phyloP scores from a whole-genome alignment of 2,888 invertebrate species.

The Aricia artaxerxes region DNA sequence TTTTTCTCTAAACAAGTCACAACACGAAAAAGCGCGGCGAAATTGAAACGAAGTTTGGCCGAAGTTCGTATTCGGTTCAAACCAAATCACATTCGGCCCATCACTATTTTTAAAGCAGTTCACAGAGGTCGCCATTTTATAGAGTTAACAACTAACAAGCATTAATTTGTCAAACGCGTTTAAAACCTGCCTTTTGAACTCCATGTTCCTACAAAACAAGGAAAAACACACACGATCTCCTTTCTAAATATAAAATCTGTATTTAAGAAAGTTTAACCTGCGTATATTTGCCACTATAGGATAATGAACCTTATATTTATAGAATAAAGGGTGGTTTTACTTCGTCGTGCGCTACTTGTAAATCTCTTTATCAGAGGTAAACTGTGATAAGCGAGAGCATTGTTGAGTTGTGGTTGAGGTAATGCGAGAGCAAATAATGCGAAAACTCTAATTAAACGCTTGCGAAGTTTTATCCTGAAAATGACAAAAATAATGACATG shows the following conservation, averaged over 20 bases:
- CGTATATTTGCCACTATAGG: background rate
- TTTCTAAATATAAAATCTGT: conserved; percentile 22
- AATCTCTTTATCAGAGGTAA: conserved; percentile 26
- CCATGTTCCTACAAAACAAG: conserved; percentile 5
- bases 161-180: background rate
- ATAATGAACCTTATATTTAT: background rate
- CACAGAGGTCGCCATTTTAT: no score
- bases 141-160: no score
- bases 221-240: background rate
- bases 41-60: no score
- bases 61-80: no score
- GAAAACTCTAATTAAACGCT: background rate
- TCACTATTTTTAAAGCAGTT: no score
- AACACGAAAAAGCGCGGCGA: no score
- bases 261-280: background rate
- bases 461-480: background rate
- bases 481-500: background rate
- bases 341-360: conserved; percentile 18
- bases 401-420: background rate
- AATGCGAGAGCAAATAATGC: background rate
- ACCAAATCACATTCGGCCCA: no score
- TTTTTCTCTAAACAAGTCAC: no score
- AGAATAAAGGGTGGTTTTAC: background rate
- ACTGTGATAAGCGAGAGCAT: background rate
- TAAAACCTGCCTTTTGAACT: background rate